Evolutionary conservation across 2,113 vertebrate genomes (phyloP).

Genomic region (Platichthys flesus): DNA sequence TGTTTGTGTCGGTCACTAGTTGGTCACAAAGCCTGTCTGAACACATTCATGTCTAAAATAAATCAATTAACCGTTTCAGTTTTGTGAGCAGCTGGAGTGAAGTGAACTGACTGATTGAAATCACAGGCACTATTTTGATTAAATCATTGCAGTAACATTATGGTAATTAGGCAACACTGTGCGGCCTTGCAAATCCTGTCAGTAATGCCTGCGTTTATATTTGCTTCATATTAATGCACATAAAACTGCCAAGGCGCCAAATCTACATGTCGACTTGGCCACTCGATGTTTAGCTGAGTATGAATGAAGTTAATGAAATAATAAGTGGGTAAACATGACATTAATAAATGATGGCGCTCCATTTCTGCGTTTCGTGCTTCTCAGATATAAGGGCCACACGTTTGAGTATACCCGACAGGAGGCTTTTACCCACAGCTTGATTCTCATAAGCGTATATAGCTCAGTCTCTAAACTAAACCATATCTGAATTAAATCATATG

Average conservation of each 20-base stretch:
- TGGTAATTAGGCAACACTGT: conserved; percentile 16
- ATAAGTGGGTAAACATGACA: conserved; percentile 3
- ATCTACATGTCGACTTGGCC: not conserved
- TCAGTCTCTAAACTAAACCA: not conserved
- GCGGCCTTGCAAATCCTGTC: conserved; percentile 19
- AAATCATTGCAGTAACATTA: not conserved
- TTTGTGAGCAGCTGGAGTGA: not conserved
- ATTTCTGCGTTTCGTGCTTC: conserved; percentile 4
- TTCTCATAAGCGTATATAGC: not conserved
- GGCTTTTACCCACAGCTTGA: not conserved
- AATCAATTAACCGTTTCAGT: not conserved
- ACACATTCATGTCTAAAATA: not conserved
- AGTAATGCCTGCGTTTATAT: conserved; percentile 25
- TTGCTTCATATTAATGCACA: conserved; percentile 13
- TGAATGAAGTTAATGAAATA: conserved; percentile 1
- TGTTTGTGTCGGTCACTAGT: no score
- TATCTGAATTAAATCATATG: conserved; percentile 16
- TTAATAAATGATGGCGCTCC: conserved; percentile 16
- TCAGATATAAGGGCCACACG: not conserved
- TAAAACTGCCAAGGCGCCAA: not conserved
- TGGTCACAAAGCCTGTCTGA: not conserved
- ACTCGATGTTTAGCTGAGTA: not conserved
- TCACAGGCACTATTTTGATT: conserved; percentile 1
- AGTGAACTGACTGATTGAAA: conserved; percentile 3
- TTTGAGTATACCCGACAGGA: conserved; percentile 2